phyloP scores from a whole-genome alignment of 2,113 vertebrate genomes.

The Poeciliopsis retropinna region DNA sequence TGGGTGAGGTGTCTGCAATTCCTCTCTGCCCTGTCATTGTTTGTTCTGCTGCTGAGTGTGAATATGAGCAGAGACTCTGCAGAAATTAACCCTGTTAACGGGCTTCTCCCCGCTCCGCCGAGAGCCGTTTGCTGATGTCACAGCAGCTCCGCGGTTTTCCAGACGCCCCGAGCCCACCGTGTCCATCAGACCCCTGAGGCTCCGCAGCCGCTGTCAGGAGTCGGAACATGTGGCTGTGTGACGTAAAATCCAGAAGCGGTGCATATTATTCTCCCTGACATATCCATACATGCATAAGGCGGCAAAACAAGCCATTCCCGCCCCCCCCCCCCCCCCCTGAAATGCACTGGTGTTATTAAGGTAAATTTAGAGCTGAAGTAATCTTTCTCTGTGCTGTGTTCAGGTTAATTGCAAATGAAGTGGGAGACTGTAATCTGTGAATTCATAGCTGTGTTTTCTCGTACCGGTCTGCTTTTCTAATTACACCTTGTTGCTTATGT shows the following conservation, averaged over 20 bases:
- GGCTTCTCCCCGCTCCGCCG: slow-evolving; percentile 53
- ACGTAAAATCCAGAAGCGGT: slow-evolving; percentile 40
- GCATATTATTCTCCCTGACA: slow-evolving; percentile 49
- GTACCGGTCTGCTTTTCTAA: slow-evolving; percentile 69
- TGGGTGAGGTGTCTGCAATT: slow-evolving; percentile 81
- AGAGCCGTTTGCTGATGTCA: slow-evolving; percentile 63
- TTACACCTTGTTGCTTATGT: slow-evolving; percentile 56
- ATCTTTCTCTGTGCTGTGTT: slow-evolving; percentile 61
- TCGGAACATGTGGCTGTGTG: slow-evolving; percentile 47
- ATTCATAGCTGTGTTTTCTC: slow-evolving; percentile 71
- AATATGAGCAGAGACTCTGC: slow-evolving; percentile 75
- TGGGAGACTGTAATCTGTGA: slow-evolving; percentile 60
- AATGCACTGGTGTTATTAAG: slow-evolving; percentile 49
- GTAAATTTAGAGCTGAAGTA: slow-evolving; percentile 56
- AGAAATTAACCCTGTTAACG: slow-evolving; percentile 59
- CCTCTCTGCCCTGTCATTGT: slow-evolving; percentile 80
- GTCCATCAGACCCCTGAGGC: slow-evolving; percentile 37
- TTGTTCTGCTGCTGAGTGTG: slow-evolving; percentile 79
- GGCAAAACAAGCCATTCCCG: slow-evolving; percentile 35
- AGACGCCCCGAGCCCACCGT: slow-evolving; percentile 50
- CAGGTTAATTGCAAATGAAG: slow-evolving; percentile 61
- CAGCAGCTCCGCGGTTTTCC: slow-evolving; percentile 66
- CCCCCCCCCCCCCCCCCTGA: too few species aligned
- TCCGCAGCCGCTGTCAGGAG: slow-evolving; percentile 35
- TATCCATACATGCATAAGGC: slow-evolving; percentile 50